phyloP scores from a whole-genome alignment of 2,797 vertebrate genomes.

The Propithecus perrieri region DNA sequence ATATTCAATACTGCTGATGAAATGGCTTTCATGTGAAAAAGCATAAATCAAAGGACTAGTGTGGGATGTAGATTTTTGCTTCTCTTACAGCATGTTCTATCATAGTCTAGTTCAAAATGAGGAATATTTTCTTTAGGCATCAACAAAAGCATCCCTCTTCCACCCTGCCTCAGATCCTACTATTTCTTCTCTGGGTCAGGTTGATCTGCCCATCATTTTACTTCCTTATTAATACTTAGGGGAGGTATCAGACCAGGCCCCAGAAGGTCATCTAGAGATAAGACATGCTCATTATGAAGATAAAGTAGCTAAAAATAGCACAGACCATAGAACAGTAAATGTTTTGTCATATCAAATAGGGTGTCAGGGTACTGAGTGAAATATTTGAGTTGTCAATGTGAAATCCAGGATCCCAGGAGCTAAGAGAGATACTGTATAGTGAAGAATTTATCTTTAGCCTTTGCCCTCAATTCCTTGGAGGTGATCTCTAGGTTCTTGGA shows the following conservation, averaged over 20 bases:
- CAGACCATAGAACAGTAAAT: neutral
- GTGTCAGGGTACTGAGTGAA: neutral
- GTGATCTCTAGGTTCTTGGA: neutral
- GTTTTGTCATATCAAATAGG: neutral
- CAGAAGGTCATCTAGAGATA: neutral
- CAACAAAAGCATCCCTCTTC: neutral
- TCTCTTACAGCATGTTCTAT: constrained; percentile 22
- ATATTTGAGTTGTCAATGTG: neutral
- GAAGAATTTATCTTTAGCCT: neutral
- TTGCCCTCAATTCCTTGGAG: neutral
- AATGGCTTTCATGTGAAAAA: constrained; percentile 58
- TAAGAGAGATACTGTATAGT: neutral
- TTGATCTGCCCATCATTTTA: neutral
- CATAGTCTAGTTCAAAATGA: constrained; percentile 16
- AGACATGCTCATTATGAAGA: neutral
- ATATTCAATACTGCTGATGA: constrained; percentile 62
- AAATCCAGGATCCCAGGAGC: neutral
- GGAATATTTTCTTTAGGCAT: neutral
- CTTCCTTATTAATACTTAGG: neutral
- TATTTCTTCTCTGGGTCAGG: constrained; percentile 7
- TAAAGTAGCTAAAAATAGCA: neutral
- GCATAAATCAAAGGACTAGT: constrained; percentile 23
- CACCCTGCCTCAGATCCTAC: neutral
- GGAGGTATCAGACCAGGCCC: neutral
- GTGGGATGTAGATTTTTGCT: constrained; percentile 30